Percentiles rank a stretch among this genome's conserved stretches.
Evolutionary conservation across 2,797 vertebrate genomes (phyloP).

Genomic region (Rousettus madagascariensis): DNA sequence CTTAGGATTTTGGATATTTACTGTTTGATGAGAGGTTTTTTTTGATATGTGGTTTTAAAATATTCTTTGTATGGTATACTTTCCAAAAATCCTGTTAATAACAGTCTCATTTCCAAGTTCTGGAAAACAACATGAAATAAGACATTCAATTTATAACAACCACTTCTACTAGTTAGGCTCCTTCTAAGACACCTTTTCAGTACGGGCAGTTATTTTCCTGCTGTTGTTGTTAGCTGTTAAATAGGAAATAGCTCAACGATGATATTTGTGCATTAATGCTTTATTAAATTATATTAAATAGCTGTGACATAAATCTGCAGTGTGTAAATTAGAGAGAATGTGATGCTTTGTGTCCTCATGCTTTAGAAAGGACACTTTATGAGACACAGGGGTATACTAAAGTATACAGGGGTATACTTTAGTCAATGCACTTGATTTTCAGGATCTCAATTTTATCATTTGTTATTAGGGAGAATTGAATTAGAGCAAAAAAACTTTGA

Average conservation of each 20-base stretch:
- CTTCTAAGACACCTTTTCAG: conserved; percentile 8
- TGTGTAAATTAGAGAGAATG: conserved; percentile 39
- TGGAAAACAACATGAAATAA: conserved; percentile 63
- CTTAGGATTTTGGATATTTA: background rate
- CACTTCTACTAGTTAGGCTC: conserved; percentile 48
- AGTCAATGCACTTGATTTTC: conserved; percentile 47
- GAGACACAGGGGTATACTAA: background rate
- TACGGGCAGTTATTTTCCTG: conserved; percentile 46
- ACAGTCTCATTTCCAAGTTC: conserved; percentile 64
- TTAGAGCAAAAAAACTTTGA: conserved; percentile 16
- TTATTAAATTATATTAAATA: conserved; percentile 53
- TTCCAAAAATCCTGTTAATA: conserved; percentile 56
- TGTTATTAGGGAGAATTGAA: conserved; percentile 47
- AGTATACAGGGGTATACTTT: background rate
- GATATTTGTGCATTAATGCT: conserved; percentile 1
- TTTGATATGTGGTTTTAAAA: background rate
- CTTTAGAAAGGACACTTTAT: conserved; percentile 38
- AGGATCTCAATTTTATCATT: conserved; percentile 38
- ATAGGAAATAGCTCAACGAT: conserved; percentile 42
- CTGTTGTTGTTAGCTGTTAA: conserved; percentile 27
- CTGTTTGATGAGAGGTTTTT: conserved; percentile 45
- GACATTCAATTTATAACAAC: conserved; percentile 47
- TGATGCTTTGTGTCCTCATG: background rate
- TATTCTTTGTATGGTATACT: conserved; percentile 26
- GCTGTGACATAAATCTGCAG: background rate